A percentile compares a stretch with the other conserved stretches of the same genome.
Evolutionary conservation across 2,113 vertebrate genomes (phyloP).

Genomic region (Mola mola): DNA sequence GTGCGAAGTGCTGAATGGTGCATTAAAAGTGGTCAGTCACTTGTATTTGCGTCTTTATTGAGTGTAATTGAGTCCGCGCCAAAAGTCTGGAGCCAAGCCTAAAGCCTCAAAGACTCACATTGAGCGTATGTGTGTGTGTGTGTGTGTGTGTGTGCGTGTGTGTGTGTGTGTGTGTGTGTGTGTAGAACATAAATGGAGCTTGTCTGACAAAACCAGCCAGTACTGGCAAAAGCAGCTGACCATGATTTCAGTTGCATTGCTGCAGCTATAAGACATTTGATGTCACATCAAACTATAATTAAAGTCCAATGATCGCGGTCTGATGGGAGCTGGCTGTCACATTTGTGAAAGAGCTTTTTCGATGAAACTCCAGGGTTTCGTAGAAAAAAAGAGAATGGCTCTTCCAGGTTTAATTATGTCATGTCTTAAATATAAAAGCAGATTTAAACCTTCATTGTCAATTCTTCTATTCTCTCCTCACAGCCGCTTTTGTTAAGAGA

Average conservation of each 20-base stretch:
- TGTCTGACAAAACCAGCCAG: constrained; percentile 63
- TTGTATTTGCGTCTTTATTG: constrained; percentile 48
- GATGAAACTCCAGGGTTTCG: constrained; percentile 1
- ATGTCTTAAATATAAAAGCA: constrained; percentile 9
- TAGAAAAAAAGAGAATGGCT: constrained; percentile 5
- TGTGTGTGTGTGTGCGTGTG: too few species aligned
- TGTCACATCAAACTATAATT: constrained; percentile 67
- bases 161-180: too few species aligned
- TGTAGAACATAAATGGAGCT: constrained; percentile 64
- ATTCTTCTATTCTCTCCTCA: constrained; percentile 43
- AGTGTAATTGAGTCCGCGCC: constrained; percentile 49
- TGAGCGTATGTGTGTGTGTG: too few species aligned
- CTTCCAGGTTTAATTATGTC: background rate
- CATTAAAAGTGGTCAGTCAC: constrained; percentile 35
- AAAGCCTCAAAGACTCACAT: constrained; percentile 58
- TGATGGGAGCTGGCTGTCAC: too few species aligned
- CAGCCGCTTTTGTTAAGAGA: constrained; percentile 52
- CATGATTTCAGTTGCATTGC: constrained; percentile 46
- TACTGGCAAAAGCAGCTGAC: constrained; percentile 39
- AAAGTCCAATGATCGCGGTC: too few species aligned
- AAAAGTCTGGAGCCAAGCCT: constrained; percentile 54
- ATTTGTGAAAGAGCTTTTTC: constrained; percentile 35
- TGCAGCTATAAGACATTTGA: constrained; percentile 42
- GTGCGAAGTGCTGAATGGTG: constrained; percentile 9
- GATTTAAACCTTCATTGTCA: constrained; percentile 22